Evolutionary conservation across 2,113 vertebrate genomes (phyloP).

Genomic region (Picathartes gymnocephalus): DNA sequence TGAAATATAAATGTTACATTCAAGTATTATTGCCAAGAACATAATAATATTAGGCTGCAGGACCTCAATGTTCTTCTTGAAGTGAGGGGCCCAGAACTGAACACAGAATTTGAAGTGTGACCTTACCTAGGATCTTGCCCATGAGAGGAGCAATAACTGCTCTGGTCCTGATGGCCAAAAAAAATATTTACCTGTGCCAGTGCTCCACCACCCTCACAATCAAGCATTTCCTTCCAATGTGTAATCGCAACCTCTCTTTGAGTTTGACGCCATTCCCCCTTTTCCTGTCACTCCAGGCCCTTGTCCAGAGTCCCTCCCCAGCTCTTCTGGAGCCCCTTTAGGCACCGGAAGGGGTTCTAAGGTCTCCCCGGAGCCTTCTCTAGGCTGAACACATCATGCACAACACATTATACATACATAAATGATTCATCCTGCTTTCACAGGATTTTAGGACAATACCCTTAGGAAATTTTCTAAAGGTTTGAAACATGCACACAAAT

Average conservation of each 20-base stretch:
- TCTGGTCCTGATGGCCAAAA: neutral
- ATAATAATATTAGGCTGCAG: neutral
- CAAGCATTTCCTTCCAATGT: neutral
- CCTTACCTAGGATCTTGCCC: neutral
- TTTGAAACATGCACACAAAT: neutral
- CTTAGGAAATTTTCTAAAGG: neutral
- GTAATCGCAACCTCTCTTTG: neutral
- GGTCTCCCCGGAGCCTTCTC: neutral
- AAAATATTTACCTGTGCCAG: neutral
- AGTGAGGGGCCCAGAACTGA: neutral
- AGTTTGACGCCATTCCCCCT: neutral
- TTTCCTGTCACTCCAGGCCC: neutral
- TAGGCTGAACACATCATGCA: neutral
- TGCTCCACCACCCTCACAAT: neutral
- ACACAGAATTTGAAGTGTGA: neutral
- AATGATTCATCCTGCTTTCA: neutral
- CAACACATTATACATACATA: neutral
- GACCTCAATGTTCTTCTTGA: neutral
- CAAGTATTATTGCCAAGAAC: neutral
- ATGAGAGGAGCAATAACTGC: neutral
- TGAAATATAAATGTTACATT: neutral
- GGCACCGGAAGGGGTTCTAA: neutral
- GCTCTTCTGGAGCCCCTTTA: neutral
- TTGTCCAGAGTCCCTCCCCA: neutral
- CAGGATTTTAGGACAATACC: neutral